Base-by-base conservation (phyloP, 2,888 invertebrate genomes). In the Spilosoma lubricipeda region DNA sequence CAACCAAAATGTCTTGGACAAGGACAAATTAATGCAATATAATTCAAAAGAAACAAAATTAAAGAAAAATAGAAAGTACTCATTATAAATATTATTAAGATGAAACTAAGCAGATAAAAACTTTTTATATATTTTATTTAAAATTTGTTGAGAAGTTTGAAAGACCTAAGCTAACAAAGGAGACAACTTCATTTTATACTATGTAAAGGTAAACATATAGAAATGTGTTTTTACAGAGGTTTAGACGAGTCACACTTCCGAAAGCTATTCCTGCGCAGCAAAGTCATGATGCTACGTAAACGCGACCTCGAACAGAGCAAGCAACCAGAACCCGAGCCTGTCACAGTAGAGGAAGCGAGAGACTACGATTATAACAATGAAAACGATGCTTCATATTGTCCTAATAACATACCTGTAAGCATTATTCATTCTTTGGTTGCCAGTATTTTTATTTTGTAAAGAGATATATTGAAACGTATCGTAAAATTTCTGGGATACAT, bases 361-460 rank as follows among this genome's bases (percentile, higher is more conserved):
- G 94, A 94, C 65, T 96, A 96, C 82, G 94, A 96, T 84, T 96
- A 96, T 72, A 89, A 93, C 79, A 96, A 96, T 78, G 96, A 96
- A 79, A 96, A 96, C 79, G 96, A 96, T 81, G 95, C 94, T 0
- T 95, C 95, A 0, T 96, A 96, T 85, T 96, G 96, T 76, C 93
- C 93, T 1, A 92, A 90, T 68, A 89, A 89, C 74, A 83, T 90
- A 63, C 91, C 92, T 80, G 95, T 95, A 30, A 85, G 27, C 18
- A 20, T 63, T 18, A 30, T n/a, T 42, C 20, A 30, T 68, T 52
- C 13, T 36, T 64, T 33, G 64, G 33, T 18, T 30, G 7, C 18
- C 0, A 64, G 18, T 11, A 27, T 23, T 23, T 52, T 33, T 33
- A 33, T 33, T 3, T 33, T 33, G 33, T n/a, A n/a, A n/a, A n/a